A percentile compares a stretch with the other conserved stretches of the same genome.
Evolutionary conservation across 2,797 vertebrate species (phyloP).

Genomic region (Tragelaphus eurycerus): DNA sequence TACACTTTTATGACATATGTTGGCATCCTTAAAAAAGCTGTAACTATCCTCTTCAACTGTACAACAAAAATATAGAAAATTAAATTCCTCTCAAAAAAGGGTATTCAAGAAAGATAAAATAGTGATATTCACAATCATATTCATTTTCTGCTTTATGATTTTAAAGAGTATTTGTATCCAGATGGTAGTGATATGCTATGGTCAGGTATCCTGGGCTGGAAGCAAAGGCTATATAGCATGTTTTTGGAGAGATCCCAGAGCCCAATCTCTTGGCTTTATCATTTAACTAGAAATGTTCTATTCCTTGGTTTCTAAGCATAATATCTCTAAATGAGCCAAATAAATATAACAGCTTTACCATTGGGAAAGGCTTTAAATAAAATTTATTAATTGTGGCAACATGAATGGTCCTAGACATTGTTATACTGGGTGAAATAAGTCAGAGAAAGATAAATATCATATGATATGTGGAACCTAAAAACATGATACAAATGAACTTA

Average conservation of each 20-base stretch:
- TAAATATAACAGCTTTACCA: not conserved
- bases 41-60: not conserved
- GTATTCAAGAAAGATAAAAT: not conserved
- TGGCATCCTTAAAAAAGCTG: not conserved
- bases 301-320: not conserved
- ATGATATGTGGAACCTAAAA: not conserved
- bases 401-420: not conserved
- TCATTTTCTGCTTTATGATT: not conserved
- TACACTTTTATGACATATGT: not conserved
- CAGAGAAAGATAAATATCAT: not conserved
- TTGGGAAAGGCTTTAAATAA: not conserved
- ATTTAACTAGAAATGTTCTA: not conserved
- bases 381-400: not conserved
- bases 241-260: not conserved
- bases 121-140: not conserved
- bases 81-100: not conserved
- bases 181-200: not conserved
- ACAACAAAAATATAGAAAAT: not conserved
- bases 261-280: not conserved
- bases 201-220: not conserved
- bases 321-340: not conserved
- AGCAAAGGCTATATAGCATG: not conserved
- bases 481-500: not conserved
- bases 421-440: not conserved
- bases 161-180: not conserved